Conservation (phyloP, 2,888 invertebrate species). For the Drosophila longiperda region DNA sequence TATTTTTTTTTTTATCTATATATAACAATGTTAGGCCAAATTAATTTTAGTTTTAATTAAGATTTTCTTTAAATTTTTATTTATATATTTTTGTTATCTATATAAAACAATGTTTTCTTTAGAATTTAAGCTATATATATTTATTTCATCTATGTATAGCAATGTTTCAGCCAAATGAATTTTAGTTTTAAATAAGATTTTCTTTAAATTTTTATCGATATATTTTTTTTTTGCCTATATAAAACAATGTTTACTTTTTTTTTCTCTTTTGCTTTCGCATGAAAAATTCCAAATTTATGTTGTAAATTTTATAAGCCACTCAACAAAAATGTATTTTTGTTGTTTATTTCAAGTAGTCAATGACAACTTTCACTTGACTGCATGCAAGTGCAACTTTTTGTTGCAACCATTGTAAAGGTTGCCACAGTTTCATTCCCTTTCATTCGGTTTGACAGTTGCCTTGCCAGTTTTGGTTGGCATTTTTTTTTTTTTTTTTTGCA, state of each 20-base stretch:
- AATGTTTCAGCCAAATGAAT: no score
- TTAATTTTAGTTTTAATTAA: no score
- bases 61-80: no score
- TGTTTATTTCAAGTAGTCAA: slow-evolving; percentile 14
- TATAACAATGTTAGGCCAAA: no score
- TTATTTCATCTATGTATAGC: no score
- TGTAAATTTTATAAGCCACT: not conserved
- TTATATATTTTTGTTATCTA: no score
- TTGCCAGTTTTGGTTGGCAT: slow-evolving; percentile 43
- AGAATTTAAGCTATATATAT: no score
- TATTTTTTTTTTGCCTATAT: not conserved
- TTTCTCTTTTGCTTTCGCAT: not conserved
- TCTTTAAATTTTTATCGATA: no score
- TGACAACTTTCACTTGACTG: slow-evolving; percentile 66
- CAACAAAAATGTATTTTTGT: not conserved
- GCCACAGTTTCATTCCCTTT: slow-evolving; percentile 20
- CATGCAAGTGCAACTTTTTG: slow-evolving; percentile 54
- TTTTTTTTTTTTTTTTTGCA: slow-evolving; percentile 34
- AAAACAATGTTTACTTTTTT: not conserved
- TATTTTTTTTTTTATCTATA: accelerated
- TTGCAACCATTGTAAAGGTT: slow-evolving; percentile 65
- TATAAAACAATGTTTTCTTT: no score
- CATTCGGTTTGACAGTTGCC: not conserved
- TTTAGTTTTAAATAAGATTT: no score
- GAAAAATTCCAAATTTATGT: not conserved